Percentiles rank a stretch among this genome's conserved stretches.
These are phyloP conservation scores for Pyrochroa serraticornis DNA, from an alignment of 2,888 invertebrate genomes.

Conservation along the genomic window DNA sequence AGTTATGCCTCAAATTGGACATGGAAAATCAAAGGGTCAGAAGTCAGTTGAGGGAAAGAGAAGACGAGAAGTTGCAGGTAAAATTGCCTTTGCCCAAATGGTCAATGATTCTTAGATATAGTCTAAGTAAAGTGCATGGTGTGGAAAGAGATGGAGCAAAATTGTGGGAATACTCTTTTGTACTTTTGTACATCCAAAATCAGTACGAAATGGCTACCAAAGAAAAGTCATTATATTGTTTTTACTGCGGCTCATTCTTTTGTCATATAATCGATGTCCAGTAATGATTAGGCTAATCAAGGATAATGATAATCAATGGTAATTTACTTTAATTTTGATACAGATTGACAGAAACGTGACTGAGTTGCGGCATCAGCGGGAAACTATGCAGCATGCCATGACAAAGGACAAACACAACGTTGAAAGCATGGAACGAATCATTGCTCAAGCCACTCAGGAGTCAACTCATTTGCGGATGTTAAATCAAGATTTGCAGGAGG, in stretches of 20 bases:
- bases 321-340: slow-evolving; percentile 23
- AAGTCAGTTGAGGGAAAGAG: slow-evolving; percentile 61
- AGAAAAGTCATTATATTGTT: no score
- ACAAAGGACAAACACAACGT: slow-evolving; percentile 59
- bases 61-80: slow-evolving; percentile 58
- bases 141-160: no score
- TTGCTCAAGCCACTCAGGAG: slow-evolving; percentile 65
- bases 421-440: slow-evolving; percentile 63
- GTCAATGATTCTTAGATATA: no score
- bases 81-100: slow-evolving; percentile 27
- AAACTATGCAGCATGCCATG: slow-evolving; percentile 56
- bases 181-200: no score
- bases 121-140: no score
- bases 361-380: slow-evolving; percentile 58
- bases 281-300: no score
- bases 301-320: no score
- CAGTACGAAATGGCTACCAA: no score
- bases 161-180: no score
- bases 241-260: no score
- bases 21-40: slow-evolving; percentile 69
- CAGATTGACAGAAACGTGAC: slow-evolving; percentile 62
- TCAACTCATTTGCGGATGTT: slow-evolving; percentile 67
- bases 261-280: no score
- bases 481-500: slow-evolving; percentile 69
- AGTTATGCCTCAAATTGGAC: slow-evolving; percentile 69